Conservation (phyloP, 1,140 invertebrate genomes). For the Periplaneta americana region DNA sequence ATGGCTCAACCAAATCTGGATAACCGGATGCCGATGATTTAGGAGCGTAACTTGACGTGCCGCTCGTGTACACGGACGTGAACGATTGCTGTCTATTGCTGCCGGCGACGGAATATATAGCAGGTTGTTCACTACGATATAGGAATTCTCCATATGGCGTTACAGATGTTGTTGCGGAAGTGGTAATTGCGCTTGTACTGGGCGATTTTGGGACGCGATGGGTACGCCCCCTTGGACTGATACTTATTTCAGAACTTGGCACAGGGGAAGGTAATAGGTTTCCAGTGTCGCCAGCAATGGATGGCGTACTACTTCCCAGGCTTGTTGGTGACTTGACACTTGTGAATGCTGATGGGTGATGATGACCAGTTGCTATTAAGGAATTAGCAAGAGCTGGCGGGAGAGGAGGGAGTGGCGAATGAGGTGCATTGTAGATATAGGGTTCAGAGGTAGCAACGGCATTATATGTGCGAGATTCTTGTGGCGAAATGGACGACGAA, state of each 20-base stretch:
- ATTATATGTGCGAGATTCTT: not conserved
- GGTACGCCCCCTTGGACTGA: conserved; percentile 28
- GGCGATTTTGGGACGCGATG: conserved; percentile 1
- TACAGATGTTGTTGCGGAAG: not conserved
- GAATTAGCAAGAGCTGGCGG: not conserved
- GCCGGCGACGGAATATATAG: conserved; percentile 69
- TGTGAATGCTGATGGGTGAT: conserved; percentile 42
- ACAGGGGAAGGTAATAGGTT: conserved; percentile 45
- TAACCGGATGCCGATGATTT: conserved; percentile 47
- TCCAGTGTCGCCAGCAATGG: conserved; percentile 26
- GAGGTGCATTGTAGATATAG: not conserved
- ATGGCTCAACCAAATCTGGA: conserved; percentile 62
- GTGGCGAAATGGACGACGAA: conserved; percentile 2
- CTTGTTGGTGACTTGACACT: conserved; percentile 31
- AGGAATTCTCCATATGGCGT: conserved; percentile 41
- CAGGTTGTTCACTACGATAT: conserved; percentile 55
- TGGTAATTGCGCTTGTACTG: not conserved
- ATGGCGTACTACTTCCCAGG: conserved; percentile 5
- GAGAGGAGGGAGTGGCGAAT: conserved; percentile 18
- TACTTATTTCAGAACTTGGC: conserved; percentile 37
- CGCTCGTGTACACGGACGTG: conserved; percentile 63
- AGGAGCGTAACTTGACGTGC: conserved; percentile 48
- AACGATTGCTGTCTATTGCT: conserved; percentile 59
- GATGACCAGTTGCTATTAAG: conserved; percentile 24
- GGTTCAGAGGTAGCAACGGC: not conserved